These are phyloP conservation scores for Stenolophus ochropezus DNA, from an alignment of 2,888 invertebrate genomes.

Conservation along the genomic window DNA sequence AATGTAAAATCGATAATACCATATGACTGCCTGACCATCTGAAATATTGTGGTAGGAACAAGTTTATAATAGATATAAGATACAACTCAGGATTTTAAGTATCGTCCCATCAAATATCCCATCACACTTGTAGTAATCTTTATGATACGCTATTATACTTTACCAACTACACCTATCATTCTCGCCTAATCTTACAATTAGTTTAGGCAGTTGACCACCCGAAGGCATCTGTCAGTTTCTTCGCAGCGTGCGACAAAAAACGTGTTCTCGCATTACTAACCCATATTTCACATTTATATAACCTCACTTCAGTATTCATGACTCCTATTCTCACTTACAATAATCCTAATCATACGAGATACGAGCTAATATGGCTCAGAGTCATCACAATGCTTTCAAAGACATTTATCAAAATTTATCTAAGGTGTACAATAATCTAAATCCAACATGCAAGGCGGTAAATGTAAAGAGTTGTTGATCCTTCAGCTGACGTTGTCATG, in stretches of 20 bases:
- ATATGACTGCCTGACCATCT: no score
- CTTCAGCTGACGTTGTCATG: constrained; percentile 7
- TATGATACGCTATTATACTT: not conserved
- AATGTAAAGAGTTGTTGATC: not conserved
- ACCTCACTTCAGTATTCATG: not conserved
- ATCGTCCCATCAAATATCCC: not conserved
- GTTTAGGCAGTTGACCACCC: not conserved
- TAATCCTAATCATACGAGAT: not conserved
- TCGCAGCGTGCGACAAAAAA: not conserved
- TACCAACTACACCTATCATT: not conserved
- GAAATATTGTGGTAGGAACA: no score
- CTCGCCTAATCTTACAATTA: not conserved
- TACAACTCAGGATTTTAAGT: not conserved
- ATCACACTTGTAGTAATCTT: not conserved
- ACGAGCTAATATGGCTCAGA: not conserved
- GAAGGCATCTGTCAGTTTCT: not conserved
- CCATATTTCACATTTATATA: not conserved
- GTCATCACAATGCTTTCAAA: not conserved
- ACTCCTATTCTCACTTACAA: not conserved
- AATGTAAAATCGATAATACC: no score
- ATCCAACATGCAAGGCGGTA: constrained; percentile 2
- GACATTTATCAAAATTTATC: constrained; percentile 45
- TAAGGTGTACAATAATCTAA: constrained; percentile 18
- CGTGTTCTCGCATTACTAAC: not conserved
- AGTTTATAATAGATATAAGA: not conserved